Evolutionary conservation across 2,888 invertebrate genomes (phyloP).

Genomic region (Lottia scabra): DNA sequence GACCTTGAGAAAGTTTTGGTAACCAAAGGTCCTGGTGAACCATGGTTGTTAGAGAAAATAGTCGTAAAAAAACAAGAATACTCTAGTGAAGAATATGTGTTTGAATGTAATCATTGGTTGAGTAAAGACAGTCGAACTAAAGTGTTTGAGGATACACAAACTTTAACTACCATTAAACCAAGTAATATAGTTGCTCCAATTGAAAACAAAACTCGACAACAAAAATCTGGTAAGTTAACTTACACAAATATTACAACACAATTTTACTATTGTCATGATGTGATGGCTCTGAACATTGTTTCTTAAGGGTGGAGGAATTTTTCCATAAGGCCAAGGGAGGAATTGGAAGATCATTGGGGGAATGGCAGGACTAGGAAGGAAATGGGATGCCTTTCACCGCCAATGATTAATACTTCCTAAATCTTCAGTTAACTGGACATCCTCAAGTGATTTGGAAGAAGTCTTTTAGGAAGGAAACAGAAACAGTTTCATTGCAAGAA

Average conservation of each 20-base stretch:
- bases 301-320: too few relatives aligned
- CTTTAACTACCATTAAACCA: conserved; percentile 39
- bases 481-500: too few relatives aligned
- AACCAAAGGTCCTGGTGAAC: conserved; percentile 53
- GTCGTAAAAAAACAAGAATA: conserved; percentile 48
- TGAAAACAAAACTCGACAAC: conserved; percentile 36
- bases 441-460: too few relatives aligned
- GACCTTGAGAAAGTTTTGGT: conserved; percentile 51
- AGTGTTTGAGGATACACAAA: conserved; percentile 47
- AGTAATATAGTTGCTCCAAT: conserved; percentile 48
- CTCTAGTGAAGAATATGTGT: conserved; percentile 43
- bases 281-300: too few relatives aligned
- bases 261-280: background rate
- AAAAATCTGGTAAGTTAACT: conserved; percentile 41
- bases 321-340: too few relatives aligned
- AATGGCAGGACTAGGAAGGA: too few relatives aligned
- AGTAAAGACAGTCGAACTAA: conserved; percentile 30
- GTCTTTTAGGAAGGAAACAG: too few relatives aligned
- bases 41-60: conserved; percentile 56
- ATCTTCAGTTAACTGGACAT: too few relatives aligned
- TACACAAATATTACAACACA: background rate
- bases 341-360: too few relatives aligned
- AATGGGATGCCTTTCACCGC: too few relatives aligned
- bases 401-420: too few relatives aligned
- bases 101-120: conserved; percentile 35